A percentile compares a stretch with the other conserved stretches of the same genome.
Evolutionary conservation across 2,113 vertebrate genomes (phyloP).

Genomic region (Athene cunicularia): DNA sequence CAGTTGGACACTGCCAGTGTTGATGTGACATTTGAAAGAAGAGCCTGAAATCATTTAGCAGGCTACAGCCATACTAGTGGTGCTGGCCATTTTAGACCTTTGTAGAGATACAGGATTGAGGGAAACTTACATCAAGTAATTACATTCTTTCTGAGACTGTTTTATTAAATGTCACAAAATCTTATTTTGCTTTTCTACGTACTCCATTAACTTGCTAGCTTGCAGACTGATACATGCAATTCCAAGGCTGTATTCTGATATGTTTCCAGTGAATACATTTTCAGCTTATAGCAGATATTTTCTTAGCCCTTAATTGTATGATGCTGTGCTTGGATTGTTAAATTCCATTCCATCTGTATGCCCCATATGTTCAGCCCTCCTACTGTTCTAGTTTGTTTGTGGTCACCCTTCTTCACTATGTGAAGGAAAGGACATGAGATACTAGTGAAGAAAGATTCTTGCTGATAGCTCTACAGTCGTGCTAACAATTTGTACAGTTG

Average conservation of each 20-base stretch:
- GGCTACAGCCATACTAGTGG: background rate
- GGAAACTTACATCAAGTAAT: background rate
- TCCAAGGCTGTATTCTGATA: background rate
- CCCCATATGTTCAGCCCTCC: constrained; percentile 4
- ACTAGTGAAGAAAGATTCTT: background rate
- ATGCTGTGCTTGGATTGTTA: background rate
- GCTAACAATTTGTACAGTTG: background rate
- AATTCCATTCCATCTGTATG: constrained; percentile 8
- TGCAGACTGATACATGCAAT: background rate
- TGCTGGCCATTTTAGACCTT: background rate
- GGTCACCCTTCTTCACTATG: background rate
- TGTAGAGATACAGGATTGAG: background rate
- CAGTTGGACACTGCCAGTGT: background rate
- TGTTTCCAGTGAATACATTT: background rate
- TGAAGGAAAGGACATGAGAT: background rate
- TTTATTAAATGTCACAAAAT: background rate
- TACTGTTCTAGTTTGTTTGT: background rate
- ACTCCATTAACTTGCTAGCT: background rate
- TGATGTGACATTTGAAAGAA: background rate
- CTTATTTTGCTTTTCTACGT: background rate
- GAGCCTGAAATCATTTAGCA: background rate
- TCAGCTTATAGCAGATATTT: constrained; percentile 5
- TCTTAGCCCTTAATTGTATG: background rate
- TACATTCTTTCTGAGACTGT: background rate
- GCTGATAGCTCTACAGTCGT: rapidly evolving